Percentiles rank a stretch among this genome's conserved stretches.
phyloP scores from a whole-genome alignment of 1,140 invertebrate genomes.

The Alviniconcha marisindica region DNA sequence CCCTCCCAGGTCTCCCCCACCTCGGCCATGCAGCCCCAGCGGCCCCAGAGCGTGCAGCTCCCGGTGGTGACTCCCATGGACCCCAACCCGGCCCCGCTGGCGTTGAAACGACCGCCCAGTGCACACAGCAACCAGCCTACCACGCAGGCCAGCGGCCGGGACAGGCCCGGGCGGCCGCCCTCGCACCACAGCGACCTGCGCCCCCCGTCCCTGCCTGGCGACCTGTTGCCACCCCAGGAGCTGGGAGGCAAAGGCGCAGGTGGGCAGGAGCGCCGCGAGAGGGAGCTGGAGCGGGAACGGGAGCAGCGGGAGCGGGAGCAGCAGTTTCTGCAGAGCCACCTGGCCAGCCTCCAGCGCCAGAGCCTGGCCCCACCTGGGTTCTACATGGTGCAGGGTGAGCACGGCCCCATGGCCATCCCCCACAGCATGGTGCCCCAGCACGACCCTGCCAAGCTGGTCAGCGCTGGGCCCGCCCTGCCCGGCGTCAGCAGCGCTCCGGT shows the following conservation, averaged over 20 bases:
- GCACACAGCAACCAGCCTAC: slow-evolving; percentile 51
- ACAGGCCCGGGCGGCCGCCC: slow-evolving; percentile 25
- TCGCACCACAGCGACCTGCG: slow-evolving; percentile 43
- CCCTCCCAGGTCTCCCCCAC: slow-evolving; percentile 29
- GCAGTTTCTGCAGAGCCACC: slow-evolving; percentile 44
- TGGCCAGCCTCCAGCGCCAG: slow-evolving; percentile 48
- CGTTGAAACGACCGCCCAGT: slow-evolving; percentile 57
- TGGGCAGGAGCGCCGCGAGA: slow-evolving; percentile 55
- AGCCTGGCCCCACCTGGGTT: slow-evolving; percentile 47
- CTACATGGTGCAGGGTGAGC: slow-evolving; percentile 31
- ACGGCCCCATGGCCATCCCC: slow-evolving; percentile 17
- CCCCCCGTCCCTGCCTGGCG: slow-evolving; percentile 37
- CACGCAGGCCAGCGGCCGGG: slow-evolving; percentile 20
- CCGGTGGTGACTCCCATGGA: slow-evolving; percentile 26
- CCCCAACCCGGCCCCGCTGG: slow-evolving; percentile 13
- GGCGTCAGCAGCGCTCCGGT: background rate
- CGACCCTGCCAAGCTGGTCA: slow-evolving; percentile 7
- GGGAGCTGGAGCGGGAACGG: slow-evolving; percentile 49
- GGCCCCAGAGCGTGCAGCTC: slow-evolving; percentile 43
- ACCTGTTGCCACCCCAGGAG: slow-evolving; percentile 42
- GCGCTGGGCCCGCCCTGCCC: background rate
- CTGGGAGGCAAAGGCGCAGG: slow-evolving; percentile 36
- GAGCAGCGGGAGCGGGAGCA: slow-evolving; percentile 57
- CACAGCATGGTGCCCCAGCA: slow-evolving; percentile 21
- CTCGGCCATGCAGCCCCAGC: slow-evolving; percentile 42